Evolutionary conservation across 2,888 invertebrate species (phyloP), one percentile per base, ranked within the genome.

Genomic region (Teleiodes luculella): DNA sequence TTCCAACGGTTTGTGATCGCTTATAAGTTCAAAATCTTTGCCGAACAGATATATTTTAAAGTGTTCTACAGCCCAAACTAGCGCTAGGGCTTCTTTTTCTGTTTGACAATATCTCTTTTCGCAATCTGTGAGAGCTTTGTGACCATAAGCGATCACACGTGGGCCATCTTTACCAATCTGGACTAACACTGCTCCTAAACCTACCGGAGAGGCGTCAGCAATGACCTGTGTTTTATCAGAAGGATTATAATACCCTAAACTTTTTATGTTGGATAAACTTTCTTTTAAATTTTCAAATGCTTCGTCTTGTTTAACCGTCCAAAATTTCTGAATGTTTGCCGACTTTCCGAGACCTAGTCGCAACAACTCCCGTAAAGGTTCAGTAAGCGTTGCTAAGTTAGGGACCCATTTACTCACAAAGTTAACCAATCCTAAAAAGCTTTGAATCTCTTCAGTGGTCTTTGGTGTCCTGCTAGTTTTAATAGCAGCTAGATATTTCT

Each of bases 1-100:
- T n/a, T 61, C 61, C 3, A 63, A 33, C 1, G 62, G 77, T 30
- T 59, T 60, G 16, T 63, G 60, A 28, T 61, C 58, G 0, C 46
- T 60, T 0, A 56, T 10, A 0, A 64, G 24, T 0, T 60, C 60
- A 47, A 64, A 62, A 4, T 43, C 10, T 55, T 62, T 61, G 0
- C 61, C 61, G 31, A 36, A 61, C 0, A 64, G 20, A n/a, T 54
- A 64, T n/a, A 57, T 58, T 5, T 56, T 20, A 33, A 64, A 64
- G 49, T 64, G 56, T 18, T 47, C 33, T 16, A 31, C 31, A n/a
- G 47, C 30, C 47, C 35, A 43, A 20, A 41, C 14, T 18, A 41
- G 16, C n/a, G 41, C 41, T 5, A 43, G 20, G 8, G 51, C 49
- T 14, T 36, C 49, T 36, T 49, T 49, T 36, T 49, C 49, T 4